These are phyloP conservation scores for Drosophila tropicalis DNA, from an alignment of 1,140 invertebrate species.

Conservation along the genomic window DNA sequence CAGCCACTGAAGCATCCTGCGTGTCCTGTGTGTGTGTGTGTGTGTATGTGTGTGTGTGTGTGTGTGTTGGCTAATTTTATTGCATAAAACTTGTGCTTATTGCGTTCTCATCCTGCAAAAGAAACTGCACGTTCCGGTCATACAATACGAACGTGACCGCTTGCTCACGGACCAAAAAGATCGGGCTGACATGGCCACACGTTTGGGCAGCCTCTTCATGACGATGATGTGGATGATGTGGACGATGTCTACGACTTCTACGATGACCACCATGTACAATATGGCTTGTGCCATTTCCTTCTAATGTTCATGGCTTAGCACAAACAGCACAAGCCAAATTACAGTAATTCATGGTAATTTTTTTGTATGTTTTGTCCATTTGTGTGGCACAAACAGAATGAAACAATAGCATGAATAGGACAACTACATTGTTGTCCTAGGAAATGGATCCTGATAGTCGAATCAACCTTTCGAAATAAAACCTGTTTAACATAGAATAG, in stretches of 20 bases:
- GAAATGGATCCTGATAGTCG: slow-evolving; percentile 36
- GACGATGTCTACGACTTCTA: slow-evolving; percentile 32
- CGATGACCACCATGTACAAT: slow-evolving; percentile 23
- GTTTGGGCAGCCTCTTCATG: slow-evolving; percentile 8
- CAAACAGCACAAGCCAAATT: slow-evolving; percentile 56
- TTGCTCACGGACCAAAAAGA: slow-evolving; percentile 50
- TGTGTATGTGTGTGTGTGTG: slow-evolving; percentile 14
- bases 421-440: slow-evolving; percentile 12
- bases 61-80: slow-evolving; percentile 72
- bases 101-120: slow-evolving; percentile 40
- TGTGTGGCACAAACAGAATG: slow-evolving; percentile 15
- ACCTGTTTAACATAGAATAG: neutral
- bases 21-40: slow-evolving; percentile 37
- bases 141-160: slow-evolving; percentile 73
- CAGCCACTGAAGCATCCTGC: slow-evolving; percentile 67
- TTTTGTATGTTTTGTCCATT: slow-evolving; percentile 49
- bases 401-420: slow-evolving; percentile 4
- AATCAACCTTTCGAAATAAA: slow-evolving; percentile 12
- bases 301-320: slow-evolving; percentile 65
- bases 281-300: slow-evolving; percentile 58
- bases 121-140: slow-evolving; percentile 77
- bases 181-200: slow-evolving; percentile 38
- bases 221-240: slow-evolving; percentile 41
- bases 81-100: slow-evolving; percentile 79
- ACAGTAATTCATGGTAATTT: slow-evolving; percentile 79